A percentile compares a stretch with the other conserved stretches of the same genome.
Evolutionary conservation across 2,888 invertebrate genomes (phyloP).

Genomic region (Limnephilus rhombicus): DNA sequence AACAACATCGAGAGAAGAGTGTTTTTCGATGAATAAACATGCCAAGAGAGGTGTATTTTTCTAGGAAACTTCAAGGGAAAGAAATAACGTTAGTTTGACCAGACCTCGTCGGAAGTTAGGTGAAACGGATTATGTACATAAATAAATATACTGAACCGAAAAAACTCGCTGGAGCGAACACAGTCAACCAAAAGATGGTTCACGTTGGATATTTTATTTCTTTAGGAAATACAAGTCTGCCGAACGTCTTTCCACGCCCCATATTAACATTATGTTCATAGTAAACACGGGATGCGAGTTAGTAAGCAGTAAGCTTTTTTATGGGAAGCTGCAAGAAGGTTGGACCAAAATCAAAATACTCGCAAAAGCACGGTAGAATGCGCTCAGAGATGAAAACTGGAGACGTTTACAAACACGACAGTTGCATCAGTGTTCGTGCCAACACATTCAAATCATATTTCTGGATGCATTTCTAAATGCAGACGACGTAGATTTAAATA

Average conservation of each 20-base stretch:
- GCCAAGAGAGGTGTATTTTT: not conserved
- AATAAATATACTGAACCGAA: not conserved
- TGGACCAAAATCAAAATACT: conserved; percentile 59
- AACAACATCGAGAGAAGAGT: not conserved
- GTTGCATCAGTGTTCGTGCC: not conserved
- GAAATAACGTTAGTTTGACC: not conserved
- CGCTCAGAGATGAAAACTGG: conserved; percentile 19
- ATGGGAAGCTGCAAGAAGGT: conserved; percentile 44
- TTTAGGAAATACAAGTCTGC: conserved; percentile 43
- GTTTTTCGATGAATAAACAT: not conserved
- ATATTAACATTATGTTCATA: conserved; percentile 9
- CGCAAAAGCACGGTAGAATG: conserved; percentile 31
- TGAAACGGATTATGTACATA: not conserved
- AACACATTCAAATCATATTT: conserved; percentile 19
- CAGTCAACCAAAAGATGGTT: not conserved
- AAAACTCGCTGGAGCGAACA: not conserved
- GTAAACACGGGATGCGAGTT: conserved; percentile 32
- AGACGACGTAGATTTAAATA: not conserved
- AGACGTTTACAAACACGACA: not conserved
- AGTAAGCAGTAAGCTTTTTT: not conserved
- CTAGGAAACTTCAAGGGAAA: not conserved
- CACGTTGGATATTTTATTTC: conserved; percentile 21
- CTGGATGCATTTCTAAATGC: not conserved
- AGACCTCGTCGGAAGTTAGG: not conserved
- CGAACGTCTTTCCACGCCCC: conserved; percentile 49